Percentiles rank a stretch among this genome's conserved stretches.
Conservation (phyloP, 2,113 vertebrate species). For the Pyxicephalus adspersus region DNA sequence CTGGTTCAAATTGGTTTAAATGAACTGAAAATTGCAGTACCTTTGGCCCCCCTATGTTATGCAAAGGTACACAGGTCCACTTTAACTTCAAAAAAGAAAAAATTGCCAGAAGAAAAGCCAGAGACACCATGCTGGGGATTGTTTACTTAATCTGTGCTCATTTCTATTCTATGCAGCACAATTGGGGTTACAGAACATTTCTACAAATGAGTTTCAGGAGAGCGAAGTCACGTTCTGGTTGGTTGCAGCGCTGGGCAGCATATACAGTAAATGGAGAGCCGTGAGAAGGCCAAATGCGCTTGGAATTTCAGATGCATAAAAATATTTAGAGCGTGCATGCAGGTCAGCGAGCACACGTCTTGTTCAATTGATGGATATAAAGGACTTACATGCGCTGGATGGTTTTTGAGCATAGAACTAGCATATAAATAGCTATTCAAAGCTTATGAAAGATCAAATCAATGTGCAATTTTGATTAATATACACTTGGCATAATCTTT, state of each 20-base stretch:
- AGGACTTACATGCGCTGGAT: neutral
- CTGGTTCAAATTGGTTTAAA: too few relatives aligned
- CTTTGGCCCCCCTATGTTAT: too few relatives aligned
- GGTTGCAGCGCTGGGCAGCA: neutral
- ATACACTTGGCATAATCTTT: too few relatives aligned
- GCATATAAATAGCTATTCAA: neutral
- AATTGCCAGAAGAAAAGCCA: neutral
- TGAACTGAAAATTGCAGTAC: too few relatives aligned
- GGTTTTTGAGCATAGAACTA: neutral
- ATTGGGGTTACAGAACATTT: neutral
- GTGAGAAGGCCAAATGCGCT: neutral
- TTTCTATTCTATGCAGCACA: neutral
- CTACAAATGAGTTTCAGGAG: neutral
- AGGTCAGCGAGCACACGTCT: neutral
- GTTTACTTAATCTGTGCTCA: neutral
- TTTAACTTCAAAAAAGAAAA: neutral
- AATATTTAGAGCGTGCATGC: neutral
- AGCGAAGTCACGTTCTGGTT: neutral
- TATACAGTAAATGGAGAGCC: neutral
- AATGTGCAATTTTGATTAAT: too few relatives aligned
- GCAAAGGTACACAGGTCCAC: neutral
- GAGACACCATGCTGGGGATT: neutral
- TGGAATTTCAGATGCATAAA: neutral
- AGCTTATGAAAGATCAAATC: too few relatives aligned
- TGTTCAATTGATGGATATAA: neutral